phyloP scores from a whole-genome alignment of 2,888 invertebrate species.

The Plebejus argus region DNA sequence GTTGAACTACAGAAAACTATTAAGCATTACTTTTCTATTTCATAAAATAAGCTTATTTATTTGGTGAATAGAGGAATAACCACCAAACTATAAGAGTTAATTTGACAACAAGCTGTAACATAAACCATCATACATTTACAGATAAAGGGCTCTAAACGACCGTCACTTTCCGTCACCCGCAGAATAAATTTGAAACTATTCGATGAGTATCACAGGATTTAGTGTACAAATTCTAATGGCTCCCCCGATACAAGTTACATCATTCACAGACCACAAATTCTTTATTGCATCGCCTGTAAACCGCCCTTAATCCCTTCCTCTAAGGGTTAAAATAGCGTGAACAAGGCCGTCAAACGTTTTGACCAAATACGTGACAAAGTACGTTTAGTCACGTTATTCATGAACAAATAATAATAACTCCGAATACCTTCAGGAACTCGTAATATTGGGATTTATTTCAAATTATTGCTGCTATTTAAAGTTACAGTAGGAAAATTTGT shows the following conservation, averaged over 20 bases:
- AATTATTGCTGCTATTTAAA: background rate
- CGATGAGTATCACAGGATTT: constrained; percentile 19
- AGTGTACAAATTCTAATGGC: constrained; percentile 34
- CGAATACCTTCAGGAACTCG: constrained; percentile 12
- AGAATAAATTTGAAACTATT: constrained; percentile 6
- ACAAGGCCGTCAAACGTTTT: constrained; percentile 30
- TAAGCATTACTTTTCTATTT: background rate
- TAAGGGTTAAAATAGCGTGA: constrained; percentile 19
- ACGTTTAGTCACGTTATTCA: constrained; percentile 30
- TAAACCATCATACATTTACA: background rate
- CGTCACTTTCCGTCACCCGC: constrained; percentile 9
- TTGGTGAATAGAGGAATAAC: background rate
- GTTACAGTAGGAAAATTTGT: background rate
- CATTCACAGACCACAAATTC: constrained; percentile 39
- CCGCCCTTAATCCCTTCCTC: background rate
- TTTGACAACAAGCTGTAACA: background rate
- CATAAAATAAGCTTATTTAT: background rate
- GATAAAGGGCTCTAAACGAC: background rate
- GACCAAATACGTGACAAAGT: constrained; percentile 34
- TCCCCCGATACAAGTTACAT: constrained; percentile 34
- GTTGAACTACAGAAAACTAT: no score
- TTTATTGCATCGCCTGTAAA: constrained; percentile 34
- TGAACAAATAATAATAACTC: constrained; percentile 25
- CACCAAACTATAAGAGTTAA: background rate
- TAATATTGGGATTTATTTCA: constrained; percentile 11